A percentile compares a stretch with the other conserved stretches of the same genome.
These are phyloP conservation scores for Cherax destructor DNA, from an alignment of 1,140 invertebrate genomes.

Conservation along the genomic window DNA sequence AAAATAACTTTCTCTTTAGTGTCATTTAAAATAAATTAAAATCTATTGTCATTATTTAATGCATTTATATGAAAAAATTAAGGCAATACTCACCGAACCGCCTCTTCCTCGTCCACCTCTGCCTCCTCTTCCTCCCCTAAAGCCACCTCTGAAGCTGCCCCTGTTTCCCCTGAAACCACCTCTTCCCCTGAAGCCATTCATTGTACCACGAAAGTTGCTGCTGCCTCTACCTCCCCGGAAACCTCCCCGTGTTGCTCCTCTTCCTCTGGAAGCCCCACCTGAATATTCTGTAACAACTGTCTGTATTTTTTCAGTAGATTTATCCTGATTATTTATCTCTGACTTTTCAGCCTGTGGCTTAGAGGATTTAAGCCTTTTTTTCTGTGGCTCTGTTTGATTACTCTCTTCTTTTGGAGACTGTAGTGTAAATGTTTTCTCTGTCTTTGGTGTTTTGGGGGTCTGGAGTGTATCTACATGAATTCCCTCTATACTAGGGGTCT, in stretches of 20 bases:
- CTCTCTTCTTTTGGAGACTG: neutral
- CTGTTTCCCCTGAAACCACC: constrained; percentile 13
- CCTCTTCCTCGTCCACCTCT: constrained; percentile 8
- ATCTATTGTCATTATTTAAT: too few species aligned
- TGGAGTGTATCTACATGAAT: neutral
- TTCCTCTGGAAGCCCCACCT: neutral
- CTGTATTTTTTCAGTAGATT: neutral
- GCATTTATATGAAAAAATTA: too few species aligned
- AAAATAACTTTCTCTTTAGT: too few species aligned
- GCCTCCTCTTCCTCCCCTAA: neutral
- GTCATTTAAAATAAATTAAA: too few species aligned
- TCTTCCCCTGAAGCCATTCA: constrained; percentile 8
- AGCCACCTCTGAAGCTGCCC: neutral
- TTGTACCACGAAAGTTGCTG: neutral
- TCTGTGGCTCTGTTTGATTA: neutral
- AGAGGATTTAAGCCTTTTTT: neutral
- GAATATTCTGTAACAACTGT: neutral
- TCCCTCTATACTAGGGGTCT: neutral
- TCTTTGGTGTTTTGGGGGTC: neutral
- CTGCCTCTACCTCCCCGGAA: constrained; percentile 8
- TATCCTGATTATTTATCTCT: neutral
- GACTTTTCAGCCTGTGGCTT: neutral
- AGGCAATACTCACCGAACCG: too few species aligned
- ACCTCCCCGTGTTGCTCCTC: neutral
- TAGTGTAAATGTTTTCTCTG: neutral